Evolutionary conservation across 2,888 invertebrate species (phyloP).

Genomic region (Adineta ricciae): DNA sequence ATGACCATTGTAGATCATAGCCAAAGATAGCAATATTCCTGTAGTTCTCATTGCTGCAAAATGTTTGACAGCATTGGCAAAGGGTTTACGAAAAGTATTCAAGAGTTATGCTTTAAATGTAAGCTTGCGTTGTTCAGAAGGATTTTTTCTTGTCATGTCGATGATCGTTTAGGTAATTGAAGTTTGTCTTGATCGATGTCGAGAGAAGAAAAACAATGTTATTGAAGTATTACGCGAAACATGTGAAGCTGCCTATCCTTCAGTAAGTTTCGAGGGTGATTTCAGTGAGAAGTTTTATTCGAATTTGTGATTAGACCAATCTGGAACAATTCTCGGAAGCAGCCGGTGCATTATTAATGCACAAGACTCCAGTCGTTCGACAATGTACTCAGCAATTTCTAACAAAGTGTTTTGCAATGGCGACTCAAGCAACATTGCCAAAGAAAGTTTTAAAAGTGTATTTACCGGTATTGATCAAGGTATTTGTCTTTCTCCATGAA

Average conservation of each 20-base stretch:
- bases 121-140: too few relatives aligned
- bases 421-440: constrained; percentile 65
- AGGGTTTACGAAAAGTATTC: constrained; percentile 76
- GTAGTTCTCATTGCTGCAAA: constrained; percentile 76
- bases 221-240: constrained; percentile 76
- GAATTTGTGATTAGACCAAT: too few relatives aligned
- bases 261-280: too few relatives aligned
- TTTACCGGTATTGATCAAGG: constrained; percentile 65
- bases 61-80: constrained; percentile 69
- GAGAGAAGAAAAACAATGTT: constrained; percentile 85
- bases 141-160: too few relatives aligned
- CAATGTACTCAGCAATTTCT: constrained; percentile 62
- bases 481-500: too few relatives aligned
- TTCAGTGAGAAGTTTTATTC: too few relatives aligned
- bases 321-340: constrained; percentile 61
- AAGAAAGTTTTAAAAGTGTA: constrained; percentile 80
- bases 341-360: constrained; percentile 67
- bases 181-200: constrained; percentile 82
- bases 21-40: constrained; percentile 88
- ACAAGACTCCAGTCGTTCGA: constrained; percentile 52
- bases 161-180: constrained; percentile 38
- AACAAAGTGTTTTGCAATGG: constrained; percentile 69
- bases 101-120: constrained; percentile 61
- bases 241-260: constrained; percentile 72
- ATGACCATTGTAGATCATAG: constrained; percentile 60